Evolutionary conservation across 2,797 vertebrate species (phyloP).

Genomic region (Pempheris klunzingeri): DNA sequence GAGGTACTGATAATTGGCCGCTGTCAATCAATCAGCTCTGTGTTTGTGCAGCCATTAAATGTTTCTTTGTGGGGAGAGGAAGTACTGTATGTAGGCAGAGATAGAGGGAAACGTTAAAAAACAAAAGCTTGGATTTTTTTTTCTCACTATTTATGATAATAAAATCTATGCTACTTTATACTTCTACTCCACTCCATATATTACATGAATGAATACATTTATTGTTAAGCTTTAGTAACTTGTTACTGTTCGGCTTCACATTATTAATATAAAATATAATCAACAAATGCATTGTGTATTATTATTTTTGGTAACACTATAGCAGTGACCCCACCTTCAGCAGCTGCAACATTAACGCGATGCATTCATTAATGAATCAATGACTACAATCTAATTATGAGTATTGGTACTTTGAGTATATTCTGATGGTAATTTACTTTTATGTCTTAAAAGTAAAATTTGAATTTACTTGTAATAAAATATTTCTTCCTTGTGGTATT

Average conservation of each 20-base stretch:
- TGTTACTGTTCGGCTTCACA: not conserved
- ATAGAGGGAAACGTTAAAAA: not conserved
- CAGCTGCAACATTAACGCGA: not conserved
- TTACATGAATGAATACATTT: not conserved
- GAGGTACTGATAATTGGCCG: slow-evolving; percentile 79
- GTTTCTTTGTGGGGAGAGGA: slow-evolving; percentile 42
- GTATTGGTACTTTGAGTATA: not conserved
- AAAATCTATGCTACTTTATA: not conserved
- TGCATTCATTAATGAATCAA: not conserved
- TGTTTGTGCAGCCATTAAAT: slow-evolving; percentile 69
- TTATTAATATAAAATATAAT: not conserved
- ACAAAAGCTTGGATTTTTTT: not conserved
- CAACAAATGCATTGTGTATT: not conserved
- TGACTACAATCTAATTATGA: not conserved
- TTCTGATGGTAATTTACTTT: not conserved
- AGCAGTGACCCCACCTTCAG: not conserved
- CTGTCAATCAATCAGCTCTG: slow-evolving; percentile 80
- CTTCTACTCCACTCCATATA: not conserved
- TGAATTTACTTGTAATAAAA: too few relatives aligned
- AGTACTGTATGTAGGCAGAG: not conserved
- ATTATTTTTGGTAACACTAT: not conserved
- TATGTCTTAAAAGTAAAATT: not conserved
- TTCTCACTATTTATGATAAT: not conserved
- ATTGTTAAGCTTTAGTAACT: not conserved
- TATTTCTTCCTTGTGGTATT: too few relatives aligned